These are phyloP conservation scores for Drosophila nigrodunni DNA, from an alignment of 1,140 invertebrate species.

Conservation along the genomic window DNA sequence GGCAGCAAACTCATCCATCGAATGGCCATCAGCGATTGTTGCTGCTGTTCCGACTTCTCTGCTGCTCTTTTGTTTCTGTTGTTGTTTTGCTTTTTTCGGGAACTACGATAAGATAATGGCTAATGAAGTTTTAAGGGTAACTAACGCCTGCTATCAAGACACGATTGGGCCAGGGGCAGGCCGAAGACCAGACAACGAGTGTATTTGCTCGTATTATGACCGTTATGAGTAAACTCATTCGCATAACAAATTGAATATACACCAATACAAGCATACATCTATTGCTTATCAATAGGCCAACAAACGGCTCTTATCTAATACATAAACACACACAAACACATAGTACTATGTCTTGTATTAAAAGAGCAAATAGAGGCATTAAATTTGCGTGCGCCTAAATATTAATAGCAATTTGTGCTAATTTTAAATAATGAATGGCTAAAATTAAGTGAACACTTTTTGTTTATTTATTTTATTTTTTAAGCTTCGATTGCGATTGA, in stretches of 20 bases:
- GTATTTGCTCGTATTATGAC: conserved; percentile 17
- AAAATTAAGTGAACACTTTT: conserved; percentile 3
- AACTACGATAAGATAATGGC: conserved; percentile 70
- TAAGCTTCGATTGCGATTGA: neutral
- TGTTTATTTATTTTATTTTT: neutral
- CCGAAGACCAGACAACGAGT: conserved; percentile 3
- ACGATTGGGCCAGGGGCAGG: conserved; percentile 37
- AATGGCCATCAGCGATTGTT: conserved; percentile 52
- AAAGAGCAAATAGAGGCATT: conserved; percentile 22
- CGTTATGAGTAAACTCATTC: conserved; percentile 8
- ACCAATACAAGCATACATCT: neutral
- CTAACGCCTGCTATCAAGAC: conserved; percentile 66
- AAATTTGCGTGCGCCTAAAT: conserved; percentile 23
- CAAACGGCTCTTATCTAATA: conserved; percentile 24
- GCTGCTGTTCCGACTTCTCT: conserved; percentile 1
- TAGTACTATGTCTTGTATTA: conserved; percentile 7
- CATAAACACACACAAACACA: conserved; percentile 1
- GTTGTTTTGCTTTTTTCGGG: conserved; percentile 22
- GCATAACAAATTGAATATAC: conserved; percentile 14
- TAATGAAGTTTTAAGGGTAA: conserved; percentile 79
- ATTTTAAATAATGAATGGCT: conserved; percentile 35
- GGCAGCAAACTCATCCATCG: conserved; percentile 45
- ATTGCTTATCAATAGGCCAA: conserved; percentile 36
- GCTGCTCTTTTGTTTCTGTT: conserved; percentile 8
- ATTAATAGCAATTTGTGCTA: conserved; percentile 38